phyloP scores from a whole-genome alignment of 2,113 vertebrate genomes.

The Edolisoma coerulescens region DNA sequence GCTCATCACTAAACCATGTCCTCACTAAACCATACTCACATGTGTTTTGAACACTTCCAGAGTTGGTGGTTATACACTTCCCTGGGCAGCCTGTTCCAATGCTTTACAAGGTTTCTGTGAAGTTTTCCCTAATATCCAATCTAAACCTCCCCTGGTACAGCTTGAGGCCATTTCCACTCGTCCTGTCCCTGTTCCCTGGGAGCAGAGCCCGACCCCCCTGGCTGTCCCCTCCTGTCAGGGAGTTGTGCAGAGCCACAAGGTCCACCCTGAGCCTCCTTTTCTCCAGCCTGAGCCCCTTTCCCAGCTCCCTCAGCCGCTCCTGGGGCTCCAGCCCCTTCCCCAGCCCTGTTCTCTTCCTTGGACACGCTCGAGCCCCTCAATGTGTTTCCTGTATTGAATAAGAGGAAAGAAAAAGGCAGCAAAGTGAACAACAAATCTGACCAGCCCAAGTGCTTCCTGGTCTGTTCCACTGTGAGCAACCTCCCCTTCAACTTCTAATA shows the following conservation, averaged over 20 bases:
- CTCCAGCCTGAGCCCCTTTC: neutral
- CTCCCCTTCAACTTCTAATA: neutral
- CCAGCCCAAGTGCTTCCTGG: neutral
- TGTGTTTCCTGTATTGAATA: neutral
- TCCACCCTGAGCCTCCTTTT: neutral
- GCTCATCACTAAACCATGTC: neutral
- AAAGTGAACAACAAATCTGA: neutral
- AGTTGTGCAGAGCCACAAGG: neutral
- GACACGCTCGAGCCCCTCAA: rapidly evolving
- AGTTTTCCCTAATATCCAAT: neutral
- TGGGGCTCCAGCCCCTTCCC: neutral
- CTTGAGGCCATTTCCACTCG: rapidly evolving
- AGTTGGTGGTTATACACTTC: neutral
- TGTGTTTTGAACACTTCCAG: neutral
- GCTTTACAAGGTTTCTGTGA: neutral
- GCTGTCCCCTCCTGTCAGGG: neutral
- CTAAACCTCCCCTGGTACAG: rapidly evolving
- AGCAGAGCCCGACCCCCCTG: rapidly evolving
- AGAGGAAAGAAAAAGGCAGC: neutral
- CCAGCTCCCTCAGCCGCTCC: rapidly evolving
- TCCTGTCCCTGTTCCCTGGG: neutral
- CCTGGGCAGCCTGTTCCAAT: neutral
- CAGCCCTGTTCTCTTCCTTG: rapidly evolving
- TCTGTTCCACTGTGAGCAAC: neutral
- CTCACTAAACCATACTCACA: neutral